Evolutionary conservation across 2,797 vertebrate species (phyloP).

Genomic region (Thalassophryne amazonica): DNA sequence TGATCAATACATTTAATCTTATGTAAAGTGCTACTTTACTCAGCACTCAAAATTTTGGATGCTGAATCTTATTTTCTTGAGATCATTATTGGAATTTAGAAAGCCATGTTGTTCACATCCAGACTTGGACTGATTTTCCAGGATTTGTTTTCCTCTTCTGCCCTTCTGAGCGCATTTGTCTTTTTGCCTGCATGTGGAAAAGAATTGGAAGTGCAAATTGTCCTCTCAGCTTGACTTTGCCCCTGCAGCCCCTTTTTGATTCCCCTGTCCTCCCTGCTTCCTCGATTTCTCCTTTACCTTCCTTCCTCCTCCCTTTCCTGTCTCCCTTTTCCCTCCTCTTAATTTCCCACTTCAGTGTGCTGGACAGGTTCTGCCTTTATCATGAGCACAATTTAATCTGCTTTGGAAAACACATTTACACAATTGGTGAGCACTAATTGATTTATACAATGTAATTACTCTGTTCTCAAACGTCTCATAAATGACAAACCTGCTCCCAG

Average conservation of each 20-base stretch:
- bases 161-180: slow-evolving; percentile 64
- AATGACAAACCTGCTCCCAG: slow-evolving; percentile 71
- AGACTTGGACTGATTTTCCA: not conserved
- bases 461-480: slow-evolving; percentile 59
- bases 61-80: too few relatives aligned
- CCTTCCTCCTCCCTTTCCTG: slow-evolving; percentile 10
- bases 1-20: too few relatives aligned
- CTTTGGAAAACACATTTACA: slow-evolving; percentile 64
- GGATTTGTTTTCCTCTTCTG: slow-evolving; percentile 22
- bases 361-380: slow-evolving; percentile 62
- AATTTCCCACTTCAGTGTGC: slow-evolving; percentile 59
- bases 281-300: slow-evolving; percentile 10
- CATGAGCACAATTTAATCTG: slow-evolving; percentile 67
- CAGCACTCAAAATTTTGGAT: too few relatives aligned
- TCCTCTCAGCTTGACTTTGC: slow-evolving; percentile 66
- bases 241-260: slow-evolving; percentile 59
- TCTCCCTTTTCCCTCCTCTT: slow-evolving; percentile 19
- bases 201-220: slow-evolving; percentile 66
- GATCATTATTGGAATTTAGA: not conserved
- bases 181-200: slow-evolving; percentile 76
- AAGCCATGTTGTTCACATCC: not conserved
- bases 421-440: slow-evolving; percentile 65
- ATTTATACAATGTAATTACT: slow-evolving; percentile 74
- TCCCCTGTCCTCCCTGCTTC: slow-evolving; percentile 41
- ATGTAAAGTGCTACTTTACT: too few relatives aligned